Percentiles rank a stretch among this genome's conserved stretches.
Conservation (phyloP, 1,140 invertebrate species). For the Chrysoperla carnea region DNA sequence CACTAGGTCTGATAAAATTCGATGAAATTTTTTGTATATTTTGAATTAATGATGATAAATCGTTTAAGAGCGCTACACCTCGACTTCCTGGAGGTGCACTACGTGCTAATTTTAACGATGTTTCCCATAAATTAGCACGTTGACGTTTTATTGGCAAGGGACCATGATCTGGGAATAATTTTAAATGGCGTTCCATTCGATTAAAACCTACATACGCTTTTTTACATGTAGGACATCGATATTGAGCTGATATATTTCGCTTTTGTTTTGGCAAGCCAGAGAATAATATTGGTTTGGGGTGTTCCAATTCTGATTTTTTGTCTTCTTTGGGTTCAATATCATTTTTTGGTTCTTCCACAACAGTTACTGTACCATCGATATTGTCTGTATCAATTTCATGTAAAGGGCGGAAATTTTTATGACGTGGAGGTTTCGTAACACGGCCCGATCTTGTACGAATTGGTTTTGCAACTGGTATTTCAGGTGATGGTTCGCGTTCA, state of each 20-base stretch:
- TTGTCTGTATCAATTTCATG: constrained; percentile 9
- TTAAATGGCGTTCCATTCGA: constrained; percentile 39
- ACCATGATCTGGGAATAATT: constrained; percentile 41
- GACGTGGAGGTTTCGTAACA: constrained; percentile 15
- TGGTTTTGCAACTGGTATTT: constrained; percentile 6
- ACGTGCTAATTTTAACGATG: not conserved
- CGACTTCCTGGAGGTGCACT: not conserved
- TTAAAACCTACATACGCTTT: constrained; percentile 34
- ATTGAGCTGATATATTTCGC: constrained; percentile 32
- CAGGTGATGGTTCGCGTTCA: constrained; percentile 2
- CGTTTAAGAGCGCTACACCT: not conserved
- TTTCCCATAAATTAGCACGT: not conserved
- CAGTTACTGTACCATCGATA: constrained; percentile 15
- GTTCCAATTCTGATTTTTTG: constrained; percentile 3
- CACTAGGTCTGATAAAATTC: not conserved
- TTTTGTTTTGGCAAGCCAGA: constrained; percentile 14
- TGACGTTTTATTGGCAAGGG: constrained; percentile 6
- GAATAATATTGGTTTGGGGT: not conserved
- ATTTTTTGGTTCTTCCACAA: constrained; percentile 5
- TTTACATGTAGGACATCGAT: constrained; percentile 33
- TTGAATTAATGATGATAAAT: not conserved
- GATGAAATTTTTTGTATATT: not conserved
- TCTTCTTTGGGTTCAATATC: constrained; percentile 7
- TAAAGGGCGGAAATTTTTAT: constrained; percentile 6
- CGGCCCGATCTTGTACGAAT: constrained; percentile 16